Conservation (phyloP, 1,140 invertebrate genomes). For the Drosophila novamexicana region DNA sequence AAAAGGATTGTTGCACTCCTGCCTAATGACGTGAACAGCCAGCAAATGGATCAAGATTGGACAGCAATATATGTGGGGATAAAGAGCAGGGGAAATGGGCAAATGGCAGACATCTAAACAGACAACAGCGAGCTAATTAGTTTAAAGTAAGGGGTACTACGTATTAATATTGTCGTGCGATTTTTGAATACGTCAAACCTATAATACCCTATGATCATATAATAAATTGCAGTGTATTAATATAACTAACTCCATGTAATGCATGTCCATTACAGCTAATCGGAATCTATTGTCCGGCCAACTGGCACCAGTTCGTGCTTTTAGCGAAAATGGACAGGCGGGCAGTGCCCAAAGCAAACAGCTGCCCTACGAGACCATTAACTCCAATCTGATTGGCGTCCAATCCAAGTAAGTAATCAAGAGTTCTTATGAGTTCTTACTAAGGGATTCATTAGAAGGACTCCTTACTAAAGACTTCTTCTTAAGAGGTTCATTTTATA, state of each 20-base stretch:
- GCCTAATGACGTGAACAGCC: constrained; percentile 36
- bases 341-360: constrained; percentile 62
- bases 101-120: constrained; percentile 23
- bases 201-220: background rate
- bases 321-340: constrained; percentile 44
- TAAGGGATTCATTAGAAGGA: no score
- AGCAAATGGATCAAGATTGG: constrained; percentile 61
- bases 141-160: constrained; percentile 20
- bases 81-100: constrained; percentile 18
- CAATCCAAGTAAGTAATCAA: constrained; percentile 69
- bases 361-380: constrained; percentile 48
- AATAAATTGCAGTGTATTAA: background rate
- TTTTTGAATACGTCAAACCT: no score
- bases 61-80: background rate
- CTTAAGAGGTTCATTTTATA: no score
- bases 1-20: background rate
- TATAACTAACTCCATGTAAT: background rate
- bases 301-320: constrained; percentile 32
- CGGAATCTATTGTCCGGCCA: constrained; percentile 58
- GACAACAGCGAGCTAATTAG: constrained; percentile 62
- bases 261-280: constrained; percentile 53
- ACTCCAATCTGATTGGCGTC: constrained; percentile 69
- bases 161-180: background rate
- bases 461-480: no score
- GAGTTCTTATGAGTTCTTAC: background rate